Evolutionary conservation across 2,888 invertebrate genomes (phyloP), one percentile per base, ranked within the genome.

Genomic region (Eristalis tenax): DNA sequence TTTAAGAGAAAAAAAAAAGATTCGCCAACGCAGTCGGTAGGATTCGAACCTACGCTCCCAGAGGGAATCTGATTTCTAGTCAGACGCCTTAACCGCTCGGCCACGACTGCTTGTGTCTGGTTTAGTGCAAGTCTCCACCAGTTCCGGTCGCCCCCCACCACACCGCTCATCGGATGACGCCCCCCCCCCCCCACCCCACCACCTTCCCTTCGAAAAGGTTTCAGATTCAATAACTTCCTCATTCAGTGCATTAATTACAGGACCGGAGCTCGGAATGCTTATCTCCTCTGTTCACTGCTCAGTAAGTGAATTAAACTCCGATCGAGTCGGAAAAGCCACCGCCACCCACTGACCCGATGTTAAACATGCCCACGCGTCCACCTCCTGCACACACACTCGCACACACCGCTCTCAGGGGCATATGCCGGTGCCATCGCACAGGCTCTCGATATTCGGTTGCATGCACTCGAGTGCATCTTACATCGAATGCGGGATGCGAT

Each of bases 41-140:
- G 91, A 91, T 91, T 91, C 91, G 91, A 91, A 91, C 91, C 91
- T 91, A 91, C 91, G 91, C 91, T 91, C 91, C 91, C 91, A 91
- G 91, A 91, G 91, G 91, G 91, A 91, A 91, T 91, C 91, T 91
- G 91, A 91, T 91, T 91, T 91, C 91, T 91, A 91, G 91, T 91
- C 91, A 91, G 91, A 91, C 91, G 91, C 91, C 91, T 91, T 91
- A 91, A 91, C 91, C 91, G 91, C 91, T 91, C 91, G 91, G 91
- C 91, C 91, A 91, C 91, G 91, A 90, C 91, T 91, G 91, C 91
- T 74, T 65, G 0, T 70, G 22, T 1, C 11, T 11, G 32, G 8
- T 10, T n/a, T 10, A 18, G 22, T 35, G 18, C 35, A 35, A 64
- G 35, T 18, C 11, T 59, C 26, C 11, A 28, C 26, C 15, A 59